Percentiles rank a stretch among this genome's conserved stretches.
phyloP scores from a whole-genome alignment of 2,113 vertebrate genomes.

The Actenoides lindsayi region DNA sequence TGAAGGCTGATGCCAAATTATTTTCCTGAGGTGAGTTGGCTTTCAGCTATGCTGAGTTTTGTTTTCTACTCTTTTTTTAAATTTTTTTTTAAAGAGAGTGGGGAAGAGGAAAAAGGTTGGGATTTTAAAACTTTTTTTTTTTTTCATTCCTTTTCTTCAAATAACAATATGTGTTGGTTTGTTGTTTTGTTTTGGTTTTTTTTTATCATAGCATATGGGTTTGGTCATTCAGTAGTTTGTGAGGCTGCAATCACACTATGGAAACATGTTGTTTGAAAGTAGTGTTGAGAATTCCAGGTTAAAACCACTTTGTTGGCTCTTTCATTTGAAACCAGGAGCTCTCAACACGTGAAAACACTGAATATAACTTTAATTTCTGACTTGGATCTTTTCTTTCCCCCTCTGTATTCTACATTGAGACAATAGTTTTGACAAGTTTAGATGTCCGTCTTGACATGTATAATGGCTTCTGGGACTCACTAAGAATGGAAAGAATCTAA shows the following conservation, averaged over 20 bases:
- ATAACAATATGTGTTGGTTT: background rate
- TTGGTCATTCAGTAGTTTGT: background rate
- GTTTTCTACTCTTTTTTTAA: background rate
- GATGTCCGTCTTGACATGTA: accelerated
- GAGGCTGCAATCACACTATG: background rate
- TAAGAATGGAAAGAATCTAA: background rate
- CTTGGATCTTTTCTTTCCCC: accelerated
- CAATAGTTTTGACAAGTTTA: background rate
- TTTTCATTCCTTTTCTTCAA: background rate
- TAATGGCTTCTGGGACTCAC: background rate
- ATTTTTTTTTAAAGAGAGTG: background rate
- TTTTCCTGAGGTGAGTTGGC: conserved; percentile 46
- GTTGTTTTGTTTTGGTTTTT: too few relatives aligned
- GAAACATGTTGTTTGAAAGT: accelerated
- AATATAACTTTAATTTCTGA: background rate
- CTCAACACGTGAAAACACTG: background rate
- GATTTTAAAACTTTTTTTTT: background rate
- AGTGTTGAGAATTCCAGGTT: background rate
- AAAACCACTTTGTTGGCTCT: background rate
- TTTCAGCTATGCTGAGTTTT: conserved; percentile 9
- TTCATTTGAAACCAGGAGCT: background rate
- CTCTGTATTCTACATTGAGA: background rate
- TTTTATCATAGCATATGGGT: background rate
- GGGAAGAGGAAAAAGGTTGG: background rate
- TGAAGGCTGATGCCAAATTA: conserved; percentile 54